Conservation (phyloP, 2,113 vertebrate genomes). For the Agapornis roseicollis region DNA sequence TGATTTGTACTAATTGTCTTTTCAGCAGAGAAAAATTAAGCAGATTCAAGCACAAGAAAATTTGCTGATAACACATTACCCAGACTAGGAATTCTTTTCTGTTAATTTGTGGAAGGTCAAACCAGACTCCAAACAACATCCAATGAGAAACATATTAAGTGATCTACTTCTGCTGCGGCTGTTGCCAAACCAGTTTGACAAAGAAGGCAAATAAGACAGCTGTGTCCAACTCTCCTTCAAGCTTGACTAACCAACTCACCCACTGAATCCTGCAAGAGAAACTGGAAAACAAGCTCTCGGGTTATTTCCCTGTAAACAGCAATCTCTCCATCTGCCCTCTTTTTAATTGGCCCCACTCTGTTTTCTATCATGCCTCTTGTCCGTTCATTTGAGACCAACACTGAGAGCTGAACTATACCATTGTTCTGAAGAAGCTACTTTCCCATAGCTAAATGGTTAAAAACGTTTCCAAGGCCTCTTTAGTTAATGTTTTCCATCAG, state of each 20-base stretch:
- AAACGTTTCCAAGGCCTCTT: neutral
- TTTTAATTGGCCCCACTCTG: neutral
- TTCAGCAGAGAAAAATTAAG: neutral
- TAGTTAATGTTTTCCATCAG: neutral
- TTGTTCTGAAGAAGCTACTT: neutral
- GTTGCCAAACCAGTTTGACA: conserved; percentile 9
- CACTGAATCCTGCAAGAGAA: neutral
- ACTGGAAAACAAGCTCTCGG: neutral
- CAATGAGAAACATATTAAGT: neutral
- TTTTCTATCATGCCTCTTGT: neutral
- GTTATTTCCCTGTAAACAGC: neutral
- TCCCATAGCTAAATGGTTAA: neutral
- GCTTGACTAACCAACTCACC: neutral
- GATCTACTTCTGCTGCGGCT: neutral
- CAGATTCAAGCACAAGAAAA: neutral
- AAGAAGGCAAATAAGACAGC: neutral
- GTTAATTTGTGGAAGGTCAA: neutral
- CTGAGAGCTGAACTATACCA: neutral
- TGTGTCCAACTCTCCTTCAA: conserved; percentile 28
- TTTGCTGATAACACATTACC: neutral
- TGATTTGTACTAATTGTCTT: neutral
- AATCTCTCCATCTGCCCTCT: neutral
- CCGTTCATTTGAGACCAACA: neutral
- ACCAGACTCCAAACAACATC: neutral
- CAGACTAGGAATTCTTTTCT: neutral